phyloP scores from a whole-genome alignment of 2,797 vertebrate genomes.

The Erpetoichthys calabaricus region DNA sequence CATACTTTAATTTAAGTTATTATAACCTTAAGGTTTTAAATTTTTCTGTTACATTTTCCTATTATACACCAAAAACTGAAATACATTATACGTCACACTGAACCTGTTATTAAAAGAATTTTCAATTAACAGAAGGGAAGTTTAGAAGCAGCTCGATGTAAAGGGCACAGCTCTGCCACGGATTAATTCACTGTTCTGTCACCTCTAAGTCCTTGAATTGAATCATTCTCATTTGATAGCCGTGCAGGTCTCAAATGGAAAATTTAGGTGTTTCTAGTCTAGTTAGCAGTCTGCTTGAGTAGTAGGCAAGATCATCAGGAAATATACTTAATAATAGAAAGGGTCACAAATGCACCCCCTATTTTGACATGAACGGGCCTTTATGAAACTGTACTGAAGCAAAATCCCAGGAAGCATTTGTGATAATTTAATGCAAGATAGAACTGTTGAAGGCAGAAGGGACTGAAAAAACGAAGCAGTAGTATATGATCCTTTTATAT shows the following conservation, averaged over 20 bases:
- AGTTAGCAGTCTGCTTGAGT: constrained; percentile 2
- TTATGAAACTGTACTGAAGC: too few species aligned
- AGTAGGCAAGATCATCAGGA: neutral
- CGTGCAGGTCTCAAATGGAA: neutral
- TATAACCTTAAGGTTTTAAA: too few species aligned
- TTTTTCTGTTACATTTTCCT: neutral
- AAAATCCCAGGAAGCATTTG: too few species aligned
- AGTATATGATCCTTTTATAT: too few species aligned
- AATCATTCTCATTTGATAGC: constrained; percentile 5
- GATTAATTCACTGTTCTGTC: neutral
- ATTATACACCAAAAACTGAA: neutral
- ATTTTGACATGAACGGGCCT: too few species aligned
- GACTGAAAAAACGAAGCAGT: too few species aligned
- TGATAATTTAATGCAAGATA: too few species aligned
- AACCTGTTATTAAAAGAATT: neutral
- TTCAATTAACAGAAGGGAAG: constrained; percentile 1
- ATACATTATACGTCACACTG: neutral
- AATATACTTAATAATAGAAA: neutral
- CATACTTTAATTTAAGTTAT: too few species aligned
- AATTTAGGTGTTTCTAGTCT: neutral
- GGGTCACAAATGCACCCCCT: too few species aligned
- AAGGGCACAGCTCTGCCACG: neutral
- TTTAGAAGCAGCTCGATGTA: neutral
- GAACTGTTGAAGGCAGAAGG: too few species aligned
- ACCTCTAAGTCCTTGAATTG: neutral